Evolutionary conservation across 2,888 invertebrate genomes (phyloP).

Genomic region (Drosophila glabriapex): DNA sequence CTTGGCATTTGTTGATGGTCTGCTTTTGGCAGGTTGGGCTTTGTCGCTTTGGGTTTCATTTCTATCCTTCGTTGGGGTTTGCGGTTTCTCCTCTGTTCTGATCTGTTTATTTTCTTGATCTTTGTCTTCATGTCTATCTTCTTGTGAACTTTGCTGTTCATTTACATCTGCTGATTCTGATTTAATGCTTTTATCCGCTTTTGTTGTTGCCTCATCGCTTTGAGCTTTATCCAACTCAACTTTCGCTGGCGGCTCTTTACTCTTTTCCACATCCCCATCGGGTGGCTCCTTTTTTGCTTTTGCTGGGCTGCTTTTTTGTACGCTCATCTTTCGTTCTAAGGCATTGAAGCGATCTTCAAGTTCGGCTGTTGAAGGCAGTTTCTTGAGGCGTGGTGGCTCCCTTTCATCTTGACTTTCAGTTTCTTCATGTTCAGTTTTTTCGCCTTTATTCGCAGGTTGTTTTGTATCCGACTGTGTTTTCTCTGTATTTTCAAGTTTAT

Average conservation of each 20-base stretch:
- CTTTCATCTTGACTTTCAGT: background rate
- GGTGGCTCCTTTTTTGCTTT: slow-evolving; percentile 79
- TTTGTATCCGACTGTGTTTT: slow-evolving; percentile 27
- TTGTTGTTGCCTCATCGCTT: background rate
- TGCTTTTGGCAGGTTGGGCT: background rate
- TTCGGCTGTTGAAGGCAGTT: slow-evolving; percentile 78
- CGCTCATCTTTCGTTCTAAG: slow-evolving; percentile 67
- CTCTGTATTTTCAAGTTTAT: slow-evolving; percentile 38
- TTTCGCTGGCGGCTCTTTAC: slow-evolving; percentile 1
- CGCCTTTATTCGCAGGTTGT: slow-evolving; percentile 23
- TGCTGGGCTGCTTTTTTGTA: slow-evolving; percentile 60
- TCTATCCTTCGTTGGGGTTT: background rate
- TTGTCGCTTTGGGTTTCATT: background rate
- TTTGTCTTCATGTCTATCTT: background rate
- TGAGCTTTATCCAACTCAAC: background rate
- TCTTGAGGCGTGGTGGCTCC: slow-evolving; percentile 57
- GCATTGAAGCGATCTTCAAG: slow-evolving; percentile 80
- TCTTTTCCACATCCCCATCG: slow-evolving; percentile 50
- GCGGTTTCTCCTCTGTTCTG: background rate
- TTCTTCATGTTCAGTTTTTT: slow-evolving; percentile 24
- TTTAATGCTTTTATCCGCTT: background rate
- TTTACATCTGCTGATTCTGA: background rate
- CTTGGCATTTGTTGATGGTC: background rate
- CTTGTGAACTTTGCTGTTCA: background rate
- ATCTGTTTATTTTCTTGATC: background rate